phyloP scores from a whole-genome alignment of 2,888 invertebrate genomes.

The Drosophila paramelanica region DNA sequence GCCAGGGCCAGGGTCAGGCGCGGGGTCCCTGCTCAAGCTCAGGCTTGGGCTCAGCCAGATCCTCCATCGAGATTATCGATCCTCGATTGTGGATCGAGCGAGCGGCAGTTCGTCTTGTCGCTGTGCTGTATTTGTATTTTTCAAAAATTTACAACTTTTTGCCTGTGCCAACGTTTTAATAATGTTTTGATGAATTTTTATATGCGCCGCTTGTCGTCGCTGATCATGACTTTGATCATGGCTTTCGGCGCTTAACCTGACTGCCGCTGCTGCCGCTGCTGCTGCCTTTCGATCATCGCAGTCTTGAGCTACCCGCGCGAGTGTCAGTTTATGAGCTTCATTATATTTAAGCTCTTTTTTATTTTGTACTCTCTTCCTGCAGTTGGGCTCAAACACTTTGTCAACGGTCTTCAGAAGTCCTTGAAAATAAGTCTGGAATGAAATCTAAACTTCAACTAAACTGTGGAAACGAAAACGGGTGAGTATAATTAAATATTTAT shows the following conservation, averaged over 20 bases:
- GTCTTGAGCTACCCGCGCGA: constrained; percentile 34
- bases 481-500: too few relatives aligned
- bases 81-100: constrained; percentile 38
- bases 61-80: constrained; percentile 63
- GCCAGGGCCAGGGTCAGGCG: constrained; percentile 60
- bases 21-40: neutral
- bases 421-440: too few relatives aligned
- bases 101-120: constrained; percentile 2
- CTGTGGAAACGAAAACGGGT: too few relatives aligned
- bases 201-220: constrained; percentile 78
- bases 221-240: constrained; percentile 68
- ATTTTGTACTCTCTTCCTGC: constrained; percentile 13
- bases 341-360: constrained; percentile 56
- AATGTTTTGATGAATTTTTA: constrained; percentile 81
- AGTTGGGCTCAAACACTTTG: constrained; percentile 28
- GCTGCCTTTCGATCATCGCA: constrained; percentile 20
- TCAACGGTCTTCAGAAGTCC: constrained; percentile 3
- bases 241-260: constrained; percentile 59
- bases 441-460: too few relatives aligned
- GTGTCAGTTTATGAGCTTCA: constrained; percentile 78
- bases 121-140: constrained; percentile 68
- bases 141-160: constrained; percentile 75
- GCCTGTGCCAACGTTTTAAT: constrained; percentile 72
- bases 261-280: constrained; percentile 9
- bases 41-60: neutral